Base-by-base conservation (phyloP, 2,113 vertebrate species). In the Oriolus oriolus region DNA sequence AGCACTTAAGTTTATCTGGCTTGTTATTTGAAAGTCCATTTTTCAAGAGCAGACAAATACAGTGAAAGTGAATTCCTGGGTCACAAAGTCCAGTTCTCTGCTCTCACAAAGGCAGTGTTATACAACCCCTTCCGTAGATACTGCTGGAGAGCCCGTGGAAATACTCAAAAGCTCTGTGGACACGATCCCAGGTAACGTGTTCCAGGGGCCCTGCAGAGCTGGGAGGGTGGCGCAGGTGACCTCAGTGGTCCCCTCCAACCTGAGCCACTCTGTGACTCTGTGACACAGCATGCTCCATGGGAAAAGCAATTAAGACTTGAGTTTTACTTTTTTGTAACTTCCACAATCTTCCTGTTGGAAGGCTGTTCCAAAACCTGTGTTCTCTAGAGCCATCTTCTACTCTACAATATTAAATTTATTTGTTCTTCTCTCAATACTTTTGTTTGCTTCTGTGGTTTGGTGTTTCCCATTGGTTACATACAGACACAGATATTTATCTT, bases 151-250 rank as follows among this genome's bases (percentile, higher is more conserved):
- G 65, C 16, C 85, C 0, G 1, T 49, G 65, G 27, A 5, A 13
- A 10, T 5, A 1, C 63, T 41, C 39, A 6, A 0, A 2, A 31
- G 20, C 70, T 53, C 35, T 52, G 26, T 61, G 78, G 24, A 1
- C 47, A 47, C 4, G 0, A 0, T 30, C 28, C 39, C 0, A 3
- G 30, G 33, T 19, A 3, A 6, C 0, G 4, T 20, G 28, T 31
- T 53, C 77, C 45, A 39, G 7, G 60, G 61, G 24, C 23, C 28
- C 45, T n/a, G 45, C 6, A 26, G 30, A 23, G 47, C 45, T 54
- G 53, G 16, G 26, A 33, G 45, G 45, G 7, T 45, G 69, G 33
- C 11, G 33, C 1, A 1, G 39, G 61, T 61, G 47, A 41, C 47
- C 41, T 31, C 54, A 27, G 61, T 27, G 30, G 17, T 76, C n/a